Percentiles rank a stretch among this genome's conserved stretches.
Conservation (phyloP, 2,797 vertebrate genomes). For the Astyanax mexicanus region DNA sequence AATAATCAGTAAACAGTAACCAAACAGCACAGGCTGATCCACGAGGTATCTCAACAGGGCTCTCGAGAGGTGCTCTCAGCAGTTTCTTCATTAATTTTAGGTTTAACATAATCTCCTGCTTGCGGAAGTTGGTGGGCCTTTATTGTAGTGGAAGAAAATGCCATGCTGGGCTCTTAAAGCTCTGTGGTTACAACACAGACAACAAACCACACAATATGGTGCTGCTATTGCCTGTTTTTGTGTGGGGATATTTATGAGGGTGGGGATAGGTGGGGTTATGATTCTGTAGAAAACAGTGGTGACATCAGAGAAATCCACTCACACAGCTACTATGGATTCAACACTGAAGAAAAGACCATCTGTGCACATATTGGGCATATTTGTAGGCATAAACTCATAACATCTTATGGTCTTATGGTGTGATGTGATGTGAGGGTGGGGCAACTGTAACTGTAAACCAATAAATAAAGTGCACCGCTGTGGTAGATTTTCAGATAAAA, state of each 20-base stretch:
- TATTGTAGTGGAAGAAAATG: conserved; percentile 16
- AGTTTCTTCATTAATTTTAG: neutral
- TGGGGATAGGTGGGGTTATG: no score
- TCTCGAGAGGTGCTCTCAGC: neutral
- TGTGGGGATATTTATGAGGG: no score
- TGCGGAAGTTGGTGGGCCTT: neutral
- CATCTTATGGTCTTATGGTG: no score
- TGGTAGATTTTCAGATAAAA: no score
- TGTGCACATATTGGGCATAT: no score
- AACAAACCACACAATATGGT: conserved; percentile 32
- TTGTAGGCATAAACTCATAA: no score
- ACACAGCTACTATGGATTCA: no score
- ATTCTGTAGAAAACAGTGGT: neutral
- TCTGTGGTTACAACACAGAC: conserved; percentile 28
- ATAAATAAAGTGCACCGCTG: no score
- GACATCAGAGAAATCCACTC: conserved; percentile 26
- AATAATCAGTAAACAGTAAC: conserved; percentile 63
- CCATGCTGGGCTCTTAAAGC: conserved; percentile 5
- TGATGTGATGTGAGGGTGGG: no score
- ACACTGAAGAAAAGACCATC: no score
- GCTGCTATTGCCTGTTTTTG: conserved; percentile 14
- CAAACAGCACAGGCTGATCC: conserved; percentile 34
- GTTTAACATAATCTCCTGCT: conserved; percentile 5
- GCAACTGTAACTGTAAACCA: no score
- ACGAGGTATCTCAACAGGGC: conserved; percentile 26